Evolutionary conservation across 92 coral and sea anemone genomes (phyloP), one percentile per base, ranked within the genome.

Genomic region (Bergia puertoricense): DNA sequence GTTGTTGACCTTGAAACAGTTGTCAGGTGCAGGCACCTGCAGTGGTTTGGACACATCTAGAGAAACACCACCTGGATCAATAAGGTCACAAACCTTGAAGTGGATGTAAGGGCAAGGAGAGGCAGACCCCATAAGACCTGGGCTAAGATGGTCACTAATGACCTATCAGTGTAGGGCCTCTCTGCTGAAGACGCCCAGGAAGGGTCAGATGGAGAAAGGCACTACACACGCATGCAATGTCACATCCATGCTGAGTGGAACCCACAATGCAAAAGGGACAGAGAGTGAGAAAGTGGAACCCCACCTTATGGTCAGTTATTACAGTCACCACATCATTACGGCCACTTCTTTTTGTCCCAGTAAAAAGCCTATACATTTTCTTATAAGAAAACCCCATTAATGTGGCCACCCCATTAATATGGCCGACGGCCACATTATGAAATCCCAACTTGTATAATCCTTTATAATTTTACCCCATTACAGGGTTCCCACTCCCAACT

Each of bases 11-110:
- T 77, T 40, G 51, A 77, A 14, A 77, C 54, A 22, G 81, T 45
- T 45, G 43, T 77, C 39, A 6, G 51, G 23, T 13, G 44, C 18
- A 45, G 43, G 9, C 6, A 30, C 23, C 81, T 38, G 23, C 56
- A 14, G 44, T 77, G 81, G 81, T 75, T 77, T 77, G 81, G 81
- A 9, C 81, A 77, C 44, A 51, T 42, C 6, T 42, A 37, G 81
- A 77, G 81, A 40, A 45, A 6, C 10, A 14, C 54, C 23, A 77
- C 43, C 62, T 37, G 43, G 39, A 77, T 51, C 3, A 23, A 42
- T 45, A 23, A 6, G 9, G 39, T 77, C 81, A 37, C 43, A 45
- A 38, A 77, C 46, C 23, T 77, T 40, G 51, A 77, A 77, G 81
- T 38, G 65, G 15, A 56, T 56, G 65, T 6, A 56, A 56, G 65